Conservation (phyloP, 2,888 invertebrate genomes). For the Cosmorhoe ocellata region DNA sequence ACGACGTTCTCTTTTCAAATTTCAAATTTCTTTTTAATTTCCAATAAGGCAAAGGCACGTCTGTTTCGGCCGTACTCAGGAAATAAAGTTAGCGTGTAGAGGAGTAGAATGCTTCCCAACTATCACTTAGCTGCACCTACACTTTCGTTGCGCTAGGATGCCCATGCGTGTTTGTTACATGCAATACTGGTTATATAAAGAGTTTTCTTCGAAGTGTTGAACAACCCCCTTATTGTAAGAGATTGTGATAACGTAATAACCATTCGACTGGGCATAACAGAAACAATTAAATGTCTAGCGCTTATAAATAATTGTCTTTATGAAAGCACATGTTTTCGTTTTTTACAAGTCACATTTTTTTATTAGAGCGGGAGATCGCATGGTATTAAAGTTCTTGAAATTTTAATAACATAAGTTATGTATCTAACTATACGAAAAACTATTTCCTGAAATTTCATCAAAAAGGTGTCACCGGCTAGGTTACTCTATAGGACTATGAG, state of each 20-base stretch:
- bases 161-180: conserved; percentile 20
- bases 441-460: too few relatives aligned
- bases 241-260: too few relatives aligned
- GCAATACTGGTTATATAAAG: conserved; percentile 14
- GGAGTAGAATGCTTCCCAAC: conserved; percentile 46
- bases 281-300: too few relatives aligned
- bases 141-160: conserved; percentile 25
- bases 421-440: too few relatives aligned
- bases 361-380: too few relatives aligned
- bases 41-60: conserved; percentile 15
- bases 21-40: conserved; percentile 10
- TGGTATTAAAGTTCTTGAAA: too few relatives aligned
- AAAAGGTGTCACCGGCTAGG: neutral
- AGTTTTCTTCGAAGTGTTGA: conserved; percentile 17
- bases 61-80: conserved; percentile 27
- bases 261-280: too few relatives aligned
- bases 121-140: conserved; percentile 42
- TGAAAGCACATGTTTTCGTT: too few relatives aligned
- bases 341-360: too few relatives aligned
- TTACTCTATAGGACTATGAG: neutral
- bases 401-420: too few relatives aligned
- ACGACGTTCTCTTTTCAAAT: conserved; percentile 16
- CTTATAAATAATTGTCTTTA: too few relatives aligned
- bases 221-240: neutral
- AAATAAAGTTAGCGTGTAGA: conserved; percentile 10